phyloP scores from a whole-genome alignment of 2,888 invertebrate species.

The Coremacera marginata region DNA sequence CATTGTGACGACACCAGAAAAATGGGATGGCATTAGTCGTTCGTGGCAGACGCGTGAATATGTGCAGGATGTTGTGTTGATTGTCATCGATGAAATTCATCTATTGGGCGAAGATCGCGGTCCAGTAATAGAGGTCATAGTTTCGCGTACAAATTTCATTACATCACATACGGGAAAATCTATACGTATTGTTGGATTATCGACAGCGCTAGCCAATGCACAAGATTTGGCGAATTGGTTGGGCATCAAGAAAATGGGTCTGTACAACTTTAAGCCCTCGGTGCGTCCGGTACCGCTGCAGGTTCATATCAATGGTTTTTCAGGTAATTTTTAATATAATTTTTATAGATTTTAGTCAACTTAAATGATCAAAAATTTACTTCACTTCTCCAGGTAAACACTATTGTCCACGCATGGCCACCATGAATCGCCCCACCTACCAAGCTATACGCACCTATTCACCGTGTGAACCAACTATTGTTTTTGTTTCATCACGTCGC shows the following conservation, averaged over 20 bases:
- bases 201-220: constrained; percentile 98
- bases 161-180: constrained; percentile 86
- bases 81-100: constrained; percentile 99
- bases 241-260: constrained; percentile 86
- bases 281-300: constrained; percentile 97
- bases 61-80: constrained; percentile 89
- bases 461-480: constrained; percentile 88
- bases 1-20: constrained; percentile 99
- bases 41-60: constrained; percentile 98
- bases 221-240: constrained; percentile 97
- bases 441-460: constrained; percentile 95
- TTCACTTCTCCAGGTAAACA: constrained; percentile 75
- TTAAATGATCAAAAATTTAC: background rate
- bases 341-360: background rate
- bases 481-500: constrained; percentile 96
- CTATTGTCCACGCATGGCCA: constrained; percentile 99
- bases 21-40: constrained; percentile 99
- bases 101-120: constrained; percentile 91
- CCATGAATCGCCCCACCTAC: constrained; percentile 99
- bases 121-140: constrained; percentile 95
- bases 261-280: constrained; percentile 98
- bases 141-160: constrained; percentile 97
- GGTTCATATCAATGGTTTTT: constrained; percentile 92
- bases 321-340: constrained; percentile 72
- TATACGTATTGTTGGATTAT: constrained; percentile 92